Evolutionary conservation across 2,113 vertebrate genomes (phyloP).

Genomic region (Rhodinocichla rosea): DNA sequence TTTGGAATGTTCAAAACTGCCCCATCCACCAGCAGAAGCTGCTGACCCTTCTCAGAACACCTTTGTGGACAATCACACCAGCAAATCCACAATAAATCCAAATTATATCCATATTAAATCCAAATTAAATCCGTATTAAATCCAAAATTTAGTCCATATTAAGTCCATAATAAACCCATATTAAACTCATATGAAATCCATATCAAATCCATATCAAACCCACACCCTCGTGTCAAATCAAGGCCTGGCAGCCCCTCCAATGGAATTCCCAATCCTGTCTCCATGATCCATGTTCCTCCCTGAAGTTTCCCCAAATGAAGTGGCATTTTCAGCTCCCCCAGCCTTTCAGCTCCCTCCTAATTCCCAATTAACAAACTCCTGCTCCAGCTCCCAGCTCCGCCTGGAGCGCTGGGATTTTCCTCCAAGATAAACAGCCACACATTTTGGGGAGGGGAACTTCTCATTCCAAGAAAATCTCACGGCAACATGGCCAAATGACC

Average conservation of each 20-base stretch:
- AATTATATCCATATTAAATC: not conserved
- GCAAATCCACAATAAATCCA: not conserved
- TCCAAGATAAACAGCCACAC: constrained; percentile 29
- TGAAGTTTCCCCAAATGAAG: not conserved
- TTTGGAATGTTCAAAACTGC: not conserved
- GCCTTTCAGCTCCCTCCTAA: not conserved
- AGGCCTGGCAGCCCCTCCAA: not conserved
- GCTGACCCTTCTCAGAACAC: not conserved
- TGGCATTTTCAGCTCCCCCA: not conserved
- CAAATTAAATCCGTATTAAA: not conserved
- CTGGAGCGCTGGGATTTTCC: not conserved
- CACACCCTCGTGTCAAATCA: not conserved
- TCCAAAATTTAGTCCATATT: not conserved
- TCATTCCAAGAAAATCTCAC: not conserved
- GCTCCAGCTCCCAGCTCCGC: not conserved
- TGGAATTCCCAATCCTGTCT: not conserved
- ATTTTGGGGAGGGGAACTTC: not conserved
- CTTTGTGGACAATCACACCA: not conserved
- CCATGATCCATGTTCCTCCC: not conserved
- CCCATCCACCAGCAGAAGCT: not conserved
- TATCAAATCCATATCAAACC: not conserved
- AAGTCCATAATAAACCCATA: not conserved
- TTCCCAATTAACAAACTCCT: not conserved
- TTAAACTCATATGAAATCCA: not conserved
- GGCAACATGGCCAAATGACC: not conserved